Conservation (phyloP, 64 coral and sea anemone species). For the Acropora tenuis region DNA sequence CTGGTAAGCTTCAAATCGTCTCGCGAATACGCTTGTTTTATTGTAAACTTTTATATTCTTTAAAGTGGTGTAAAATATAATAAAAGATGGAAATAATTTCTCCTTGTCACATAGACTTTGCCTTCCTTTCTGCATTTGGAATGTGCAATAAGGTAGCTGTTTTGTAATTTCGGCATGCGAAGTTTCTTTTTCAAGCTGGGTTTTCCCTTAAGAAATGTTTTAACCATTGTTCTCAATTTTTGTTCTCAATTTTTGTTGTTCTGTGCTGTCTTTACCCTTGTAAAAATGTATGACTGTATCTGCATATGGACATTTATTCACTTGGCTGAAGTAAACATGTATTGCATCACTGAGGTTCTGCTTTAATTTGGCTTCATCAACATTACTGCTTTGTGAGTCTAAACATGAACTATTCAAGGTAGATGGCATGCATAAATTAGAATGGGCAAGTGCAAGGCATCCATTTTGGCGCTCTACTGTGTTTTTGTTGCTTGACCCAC, state of each 20-base stretch:
- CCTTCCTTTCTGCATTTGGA: too few relatives aligned
- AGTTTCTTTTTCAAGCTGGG: not conserved
- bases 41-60: too few relatives aligned
- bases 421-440: constrained; percentile 59
- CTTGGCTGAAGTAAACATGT: constrained; percentile 55
- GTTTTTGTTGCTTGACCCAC: constrained; percentile 67
- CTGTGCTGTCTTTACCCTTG: constrained; percentile 40
- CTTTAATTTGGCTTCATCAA: constrained; percentile 54
- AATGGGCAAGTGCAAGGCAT: constrained; percentile 27
- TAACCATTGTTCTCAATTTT: too few relatives aligned
- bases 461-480: constrained; percentile 67
- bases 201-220: constrained; percentile 31
- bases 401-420: constrained; percentile 72
- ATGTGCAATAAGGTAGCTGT: too few relatives aligned
- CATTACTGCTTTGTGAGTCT: constrained; percentile 21
- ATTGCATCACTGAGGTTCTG: constrained; percentile 72
- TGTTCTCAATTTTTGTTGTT: not conserved
- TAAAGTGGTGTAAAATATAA: too few relatives aligned
- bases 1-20: not conserved
- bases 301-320: constrained; percentile 50
- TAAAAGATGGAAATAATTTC: too few relatives aligned
- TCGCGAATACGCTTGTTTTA: too few relatives aligned
- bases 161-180: too few relatives aligned
- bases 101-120: too few relatives aligned
- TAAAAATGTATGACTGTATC: constrained; percentile 39